Evolutionary conservation across 2,797 vertebrate genomes (phyloP).

Genomic region (Myotis daubentonii): DNA sequence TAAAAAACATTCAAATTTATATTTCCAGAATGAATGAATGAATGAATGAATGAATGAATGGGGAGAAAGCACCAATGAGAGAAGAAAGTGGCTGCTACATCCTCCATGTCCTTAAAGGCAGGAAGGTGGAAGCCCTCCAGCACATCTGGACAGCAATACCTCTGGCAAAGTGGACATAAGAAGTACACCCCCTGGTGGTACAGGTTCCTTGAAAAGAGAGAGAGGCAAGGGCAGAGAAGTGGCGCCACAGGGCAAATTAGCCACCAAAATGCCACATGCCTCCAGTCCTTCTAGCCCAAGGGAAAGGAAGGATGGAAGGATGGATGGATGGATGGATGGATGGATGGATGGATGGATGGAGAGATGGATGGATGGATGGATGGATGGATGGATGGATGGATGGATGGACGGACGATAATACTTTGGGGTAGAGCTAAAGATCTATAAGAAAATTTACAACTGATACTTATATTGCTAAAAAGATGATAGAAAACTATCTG

Average conservation of each 20-base stretch:
- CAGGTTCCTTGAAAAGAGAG: background rate
- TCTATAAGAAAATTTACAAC: background rate
- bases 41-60: background rate
- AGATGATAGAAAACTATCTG: background rate
- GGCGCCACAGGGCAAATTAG: background rate
- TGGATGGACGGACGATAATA: background rate
- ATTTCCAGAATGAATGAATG: background rate
- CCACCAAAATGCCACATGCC: background rate
- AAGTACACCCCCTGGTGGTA: background rate
- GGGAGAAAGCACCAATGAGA: constrained; percentile 58
- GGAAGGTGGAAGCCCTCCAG: background rate
- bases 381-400: background rate
- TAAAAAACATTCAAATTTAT: background rate
- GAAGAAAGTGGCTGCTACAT: background rate
- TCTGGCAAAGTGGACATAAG: background rate
- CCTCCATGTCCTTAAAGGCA: background rate
- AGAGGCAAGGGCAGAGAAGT: background rate
- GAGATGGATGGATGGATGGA: background rate
- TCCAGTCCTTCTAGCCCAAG: background rate
- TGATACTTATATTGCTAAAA: background rate
- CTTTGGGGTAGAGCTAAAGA: background rate
- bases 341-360: background rate
- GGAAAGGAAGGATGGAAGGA: background rate
- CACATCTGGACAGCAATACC: background rate
- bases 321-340: background rate